Base-by-base conservation (phyloP, 2,113 vertebrate genomes). In the Ophthalmolycus amberensis region DNA sequence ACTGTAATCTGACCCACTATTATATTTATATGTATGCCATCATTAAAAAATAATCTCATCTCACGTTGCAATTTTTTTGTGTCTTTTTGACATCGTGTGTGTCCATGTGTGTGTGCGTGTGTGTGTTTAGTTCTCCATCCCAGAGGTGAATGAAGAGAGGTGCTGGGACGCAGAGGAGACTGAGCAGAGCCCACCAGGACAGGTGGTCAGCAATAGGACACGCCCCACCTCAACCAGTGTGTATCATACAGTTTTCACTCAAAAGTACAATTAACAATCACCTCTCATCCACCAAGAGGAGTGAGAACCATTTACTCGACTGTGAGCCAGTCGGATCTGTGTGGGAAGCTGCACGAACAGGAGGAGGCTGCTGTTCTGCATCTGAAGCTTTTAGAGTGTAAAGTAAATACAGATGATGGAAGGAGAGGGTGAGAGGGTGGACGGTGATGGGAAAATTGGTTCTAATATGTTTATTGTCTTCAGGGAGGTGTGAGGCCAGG, bases 171-270 rank as follows among this genome's bases (percentile, higher is more conserved):
- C 76, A n/a, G 86, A 95, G 91, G 84, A 70, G 38, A 18, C 92
- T 66, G 74, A 93, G 34, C 89, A 65, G 69, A 91, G 90, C 69
- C 82, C 91, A 66, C 83, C 93, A 22, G 90, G 88, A 54, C 95
- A 93, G 81, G 90, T 59, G 38, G 79, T 79, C 40, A 95, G 92
- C 67, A 96, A 94, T 18, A 91, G 96, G 86, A 95, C 94, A 15
- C 94, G 95, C 52, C 97, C 96, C 86, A 97, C 95, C 88, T 97
- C 97, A 37, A 96, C 97, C 71, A 96, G 97, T 99, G 93, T 93
- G 95, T 95, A 79, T 12, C 42, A 71, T 4, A n/a, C 27, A 38
- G 3, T 29, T 58, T 64, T 66, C 20, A 48, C n/a, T 65, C 22
- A 46, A 18, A 16, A 29, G 10, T 62, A 5, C 60, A 52, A 44